A percentile compares a stretch with the other conserved stretches of the same genome.
Conservation (phyloP, 2,888 invertebrate genomes). For the Scelioninae gen. 2 region DNA sequence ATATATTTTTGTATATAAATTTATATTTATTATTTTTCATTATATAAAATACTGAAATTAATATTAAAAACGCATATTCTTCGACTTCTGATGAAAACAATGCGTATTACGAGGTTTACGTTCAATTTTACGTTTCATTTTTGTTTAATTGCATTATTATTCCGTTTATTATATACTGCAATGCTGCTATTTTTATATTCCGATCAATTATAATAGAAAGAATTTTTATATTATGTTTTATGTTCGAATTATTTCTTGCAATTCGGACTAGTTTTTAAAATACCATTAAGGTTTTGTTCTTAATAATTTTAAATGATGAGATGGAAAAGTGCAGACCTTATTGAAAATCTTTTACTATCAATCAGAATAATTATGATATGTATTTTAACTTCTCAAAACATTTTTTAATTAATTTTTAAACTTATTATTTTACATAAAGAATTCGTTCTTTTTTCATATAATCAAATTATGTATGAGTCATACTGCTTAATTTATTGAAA, state of each 20-base stretch:
- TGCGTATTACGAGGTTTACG: slow-evolving; percentile 42
- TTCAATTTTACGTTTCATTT: slow-evolving; percentile 37
- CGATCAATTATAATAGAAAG: not conserved
- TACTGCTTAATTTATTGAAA: too few relatives aligned
- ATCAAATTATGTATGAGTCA: too few relatives aligned
- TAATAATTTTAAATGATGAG: too few relatives aligned
- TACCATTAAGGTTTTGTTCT: too few relatives aligned
- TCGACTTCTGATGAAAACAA: slow-evolving; percentile 45
- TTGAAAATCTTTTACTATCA: not conserved
- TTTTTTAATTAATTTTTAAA: not conserved
- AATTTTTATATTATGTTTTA: not conserved
- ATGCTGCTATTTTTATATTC: slow-evolving; percentile 28
- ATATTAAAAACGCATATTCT: slow-evolving; percentile 14
- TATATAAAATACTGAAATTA: slow-evolving; percentile 56
- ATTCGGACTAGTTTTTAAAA: too few relatives aligned
- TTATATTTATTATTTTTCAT: slow-evolving; percentile 71
- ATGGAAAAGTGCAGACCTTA: too few relatives aligned
- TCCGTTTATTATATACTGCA: slow-evolving; percentile 42
- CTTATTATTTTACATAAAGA: not conserved
- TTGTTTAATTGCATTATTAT: slow-evolving; percentile 42
- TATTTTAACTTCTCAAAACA: not conserved
- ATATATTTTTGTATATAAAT: slow-evolving; percentile 62
- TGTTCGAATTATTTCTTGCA: not conserved
- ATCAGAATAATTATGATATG: not conserved
- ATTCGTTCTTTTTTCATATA: not conserved